These are phyloP conservation scores for Loriculus beryllinus DNA, from an alignment of 2,797 vertebrate genomes.

Conservation along the genomic window DNA sequence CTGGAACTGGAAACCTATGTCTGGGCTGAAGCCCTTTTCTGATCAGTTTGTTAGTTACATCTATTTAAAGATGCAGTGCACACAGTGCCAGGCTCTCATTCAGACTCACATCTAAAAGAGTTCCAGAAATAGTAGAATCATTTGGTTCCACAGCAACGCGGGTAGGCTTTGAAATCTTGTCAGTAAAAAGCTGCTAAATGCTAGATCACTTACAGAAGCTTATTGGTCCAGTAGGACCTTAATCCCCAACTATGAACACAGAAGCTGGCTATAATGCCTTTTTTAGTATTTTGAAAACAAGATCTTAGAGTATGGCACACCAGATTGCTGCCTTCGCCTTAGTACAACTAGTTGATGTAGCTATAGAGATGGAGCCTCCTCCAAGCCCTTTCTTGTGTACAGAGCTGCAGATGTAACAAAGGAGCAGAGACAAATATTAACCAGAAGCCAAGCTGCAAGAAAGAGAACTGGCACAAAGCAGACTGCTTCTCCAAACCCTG, in stretches of 20 bases:
- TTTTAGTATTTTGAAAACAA: not conserved
- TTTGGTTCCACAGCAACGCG: not conserved
- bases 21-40: not conserved
- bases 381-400: not conserved
- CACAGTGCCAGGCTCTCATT: not conserved
- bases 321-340: not conserved
- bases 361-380: not conserved
- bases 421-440: not conserved
- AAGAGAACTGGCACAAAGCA: not conserved
- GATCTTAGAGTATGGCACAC: not conserved
- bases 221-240: not conserved
- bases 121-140: not conserved
- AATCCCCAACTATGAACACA: not conserved
- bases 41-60: not conserved
- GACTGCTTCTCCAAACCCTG: not conserved
- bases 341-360: not conserved
- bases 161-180: not conserved
- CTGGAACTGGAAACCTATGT: not conserved
- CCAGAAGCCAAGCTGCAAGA: not conserved
- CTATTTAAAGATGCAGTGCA: not conserved
- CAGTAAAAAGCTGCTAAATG: not conserved
- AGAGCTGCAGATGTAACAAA: not conserved
- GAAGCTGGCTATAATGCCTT: not conserved
- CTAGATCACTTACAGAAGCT: not conserved
- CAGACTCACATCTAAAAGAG: not conserved